These are phyloP conservation scores for Henicopernis longicauda DNA, from an alignment of 2,113 vertebrate species.

Conservation along the genomic window DNA sequence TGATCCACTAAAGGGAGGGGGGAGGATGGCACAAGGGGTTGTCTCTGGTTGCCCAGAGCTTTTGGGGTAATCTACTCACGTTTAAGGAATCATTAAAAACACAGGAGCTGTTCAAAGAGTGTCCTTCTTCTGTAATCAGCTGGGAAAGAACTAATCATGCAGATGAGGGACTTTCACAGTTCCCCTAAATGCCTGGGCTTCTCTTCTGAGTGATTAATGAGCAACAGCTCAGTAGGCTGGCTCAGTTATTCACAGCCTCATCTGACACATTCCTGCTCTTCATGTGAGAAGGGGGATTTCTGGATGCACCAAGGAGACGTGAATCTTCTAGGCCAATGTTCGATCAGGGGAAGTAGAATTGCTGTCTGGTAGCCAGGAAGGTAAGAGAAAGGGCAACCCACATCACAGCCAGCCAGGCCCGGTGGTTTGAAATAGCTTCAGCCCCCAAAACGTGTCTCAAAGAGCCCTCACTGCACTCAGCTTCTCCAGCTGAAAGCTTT, in stretches of 20 bases:
- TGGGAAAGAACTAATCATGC: constrained; percentile 39
- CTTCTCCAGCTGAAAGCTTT: neutral
- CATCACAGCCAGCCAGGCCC: neutral
- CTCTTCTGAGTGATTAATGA: constrained; percentile 3
- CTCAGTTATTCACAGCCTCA: neutral
- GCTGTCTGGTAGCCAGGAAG: neutral
- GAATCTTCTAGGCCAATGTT: neutral
- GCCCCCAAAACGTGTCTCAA: neutral
- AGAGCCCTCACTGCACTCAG: neutral
- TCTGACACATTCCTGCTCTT: neutral
- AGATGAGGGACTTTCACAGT: neutral
- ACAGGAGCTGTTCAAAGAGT: neutral
- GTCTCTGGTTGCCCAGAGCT: neutral
- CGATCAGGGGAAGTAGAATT: neutral
- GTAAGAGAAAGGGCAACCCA: neutral
- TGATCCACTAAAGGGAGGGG: neutral
- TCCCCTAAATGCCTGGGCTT: neutral
- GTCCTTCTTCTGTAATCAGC: constrained; percentile 6
- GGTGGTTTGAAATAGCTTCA: neutral
- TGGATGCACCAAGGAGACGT: neutral
- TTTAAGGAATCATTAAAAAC: neutral
- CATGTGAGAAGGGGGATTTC: neutral
- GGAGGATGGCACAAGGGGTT: neutral
- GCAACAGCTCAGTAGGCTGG: neutral
- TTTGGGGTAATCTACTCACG: neutral